phyloP scores from a whole-genome alignment of 2,113 vertebrate species.

The Malurus elegans region DNA sequence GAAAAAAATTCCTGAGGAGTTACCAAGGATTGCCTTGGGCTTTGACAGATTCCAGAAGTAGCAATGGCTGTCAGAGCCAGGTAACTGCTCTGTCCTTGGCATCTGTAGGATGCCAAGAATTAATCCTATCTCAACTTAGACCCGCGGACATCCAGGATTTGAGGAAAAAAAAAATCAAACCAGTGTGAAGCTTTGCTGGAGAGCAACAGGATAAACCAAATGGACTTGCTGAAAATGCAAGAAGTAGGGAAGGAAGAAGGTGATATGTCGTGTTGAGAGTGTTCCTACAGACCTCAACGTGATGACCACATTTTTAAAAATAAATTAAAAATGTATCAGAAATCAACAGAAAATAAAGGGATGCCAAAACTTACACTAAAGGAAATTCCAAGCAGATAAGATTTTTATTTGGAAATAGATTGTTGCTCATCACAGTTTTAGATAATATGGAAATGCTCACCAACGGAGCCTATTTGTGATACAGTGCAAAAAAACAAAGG shows the following conservation, averaged over 20 bases:
- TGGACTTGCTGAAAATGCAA: neutral
- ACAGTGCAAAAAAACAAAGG: neutral
- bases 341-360: neutral
- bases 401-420: neutral
- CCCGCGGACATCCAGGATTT: neutral
- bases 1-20: neutral
- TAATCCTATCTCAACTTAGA: neutral
- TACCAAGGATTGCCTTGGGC: neutral
- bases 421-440: neutral
- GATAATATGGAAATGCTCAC: neutral
- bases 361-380: neutral
- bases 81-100: neutral
- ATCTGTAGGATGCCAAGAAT: neutral
- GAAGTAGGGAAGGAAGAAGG: neutral
- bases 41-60: neutral
- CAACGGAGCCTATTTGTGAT: neutral
- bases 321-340: neutral
- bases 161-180: accelerated
- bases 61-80: accelerated
- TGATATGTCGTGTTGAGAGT: neutral
- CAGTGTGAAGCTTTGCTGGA: neutral
- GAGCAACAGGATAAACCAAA: neutral
- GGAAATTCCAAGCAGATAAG: neutral
- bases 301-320: accelerated
- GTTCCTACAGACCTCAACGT: neutral